Percentiles rank a stretch among this genome's conserved stretches.
phyloP scores from a whole-genome alignment of 2,797 vertebrate species.

The Lateolabrax maculatus region DNA sequence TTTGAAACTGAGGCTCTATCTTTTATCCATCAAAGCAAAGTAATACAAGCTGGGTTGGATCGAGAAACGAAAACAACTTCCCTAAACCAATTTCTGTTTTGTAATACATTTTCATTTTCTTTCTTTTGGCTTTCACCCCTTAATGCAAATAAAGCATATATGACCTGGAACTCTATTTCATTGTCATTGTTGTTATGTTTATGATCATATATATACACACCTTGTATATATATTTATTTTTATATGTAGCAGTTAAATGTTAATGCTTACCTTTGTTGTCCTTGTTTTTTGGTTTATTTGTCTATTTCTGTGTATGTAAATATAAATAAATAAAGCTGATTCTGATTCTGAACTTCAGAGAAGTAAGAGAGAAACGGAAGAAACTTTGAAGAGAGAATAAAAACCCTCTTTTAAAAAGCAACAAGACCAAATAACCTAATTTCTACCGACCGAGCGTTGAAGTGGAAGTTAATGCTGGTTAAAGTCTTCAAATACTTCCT shows the following conservation, averaged over 20 bases:
- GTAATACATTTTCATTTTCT: background rate
- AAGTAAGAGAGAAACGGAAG: background rate
- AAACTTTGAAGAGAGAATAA: background rate
- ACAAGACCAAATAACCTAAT: background rate
- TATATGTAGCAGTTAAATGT: no score
- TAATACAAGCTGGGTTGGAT: no score
- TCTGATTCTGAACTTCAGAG: background rate
- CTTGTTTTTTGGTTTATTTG: no score
- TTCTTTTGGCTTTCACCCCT: background rate
- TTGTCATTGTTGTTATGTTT: no score
- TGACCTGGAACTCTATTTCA: background rate
- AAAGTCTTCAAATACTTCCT: background rate
- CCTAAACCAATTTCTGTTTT: no score
- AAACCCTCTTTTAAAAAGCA: background rate
- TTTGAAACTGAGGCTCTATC: slow-evolving; percentile 9
- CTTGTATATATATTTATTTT: no score
- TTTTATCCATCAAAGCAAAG: slow-evolving; percentile 21
- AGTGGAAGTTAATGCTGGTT: background rate
- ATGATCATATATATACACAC: no score
- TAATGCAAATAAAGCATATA: background rate
- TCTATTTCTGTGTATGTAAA: no score
- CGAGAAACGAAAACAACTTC: no score
- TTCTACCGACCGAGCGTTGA: background rate
- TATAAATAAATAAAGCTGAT: no score
- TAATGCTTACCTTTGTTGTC: no score